Evolutionary conservation across 2,797 vertebrate species (phyloP).

Genomic region (Loris lydekkerianus): DNA sequence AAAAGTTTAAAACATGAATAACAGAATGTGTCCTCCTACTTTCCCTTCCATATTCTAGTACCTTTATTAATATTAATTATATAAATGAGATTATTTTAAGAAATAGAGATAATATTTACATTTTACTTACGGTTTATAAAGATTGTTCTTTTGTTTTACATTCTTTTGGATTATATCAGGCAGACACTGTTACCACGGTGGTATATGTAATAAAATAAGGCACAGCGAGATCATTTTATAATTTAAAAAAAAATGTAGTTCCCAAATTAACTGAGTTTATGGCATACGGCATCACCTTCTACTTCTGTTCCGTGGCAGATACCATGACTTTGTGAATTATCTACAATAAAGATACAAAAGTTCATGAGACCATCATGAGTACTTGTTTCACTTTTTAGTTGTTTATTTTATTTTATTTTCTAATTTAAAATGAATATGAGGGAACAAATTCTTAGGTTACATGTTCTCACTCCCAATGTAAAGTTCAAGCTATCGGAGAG

Average conservation of each 20-base stretch:
- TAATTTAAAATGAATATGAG: too few relatives aligned
- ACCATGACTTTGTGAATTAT: not conserved
- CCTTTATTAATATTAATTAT: not conserved
- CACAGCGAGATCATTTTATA: not conserved
- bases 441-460: too few relatives aligned
- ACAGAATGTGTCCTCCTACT: not conserved
- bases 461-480: too few relatives aligned
- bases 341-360: not conserved
- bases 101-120: not conserved
- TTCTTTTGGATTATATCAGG: not conserved
- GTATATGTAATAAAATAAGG: not conserved
- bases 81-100: not conserved
- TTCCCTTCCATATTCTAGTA: not conserved
- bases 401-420: too few relatives aligned
- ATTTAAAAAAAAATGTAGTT: not conserved
- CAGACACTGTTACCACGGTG: not conserved
- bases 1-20: not conserved
- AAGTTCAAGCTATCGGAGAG: too few relatives aligned
- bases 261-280: not conserved
- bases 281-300: not conserved
- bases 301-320: not conserved
- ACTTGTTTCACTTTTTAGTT: not conserved
- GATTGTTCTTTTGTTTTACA: not conserved
- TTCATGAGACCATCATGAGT: not conserved
- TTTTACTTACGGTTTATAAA: not conserved